Evolutionary conservation across 2,797 vertebrate genomes (phyloP).

Genomic region (Onychomys leucogaster): DNA sequence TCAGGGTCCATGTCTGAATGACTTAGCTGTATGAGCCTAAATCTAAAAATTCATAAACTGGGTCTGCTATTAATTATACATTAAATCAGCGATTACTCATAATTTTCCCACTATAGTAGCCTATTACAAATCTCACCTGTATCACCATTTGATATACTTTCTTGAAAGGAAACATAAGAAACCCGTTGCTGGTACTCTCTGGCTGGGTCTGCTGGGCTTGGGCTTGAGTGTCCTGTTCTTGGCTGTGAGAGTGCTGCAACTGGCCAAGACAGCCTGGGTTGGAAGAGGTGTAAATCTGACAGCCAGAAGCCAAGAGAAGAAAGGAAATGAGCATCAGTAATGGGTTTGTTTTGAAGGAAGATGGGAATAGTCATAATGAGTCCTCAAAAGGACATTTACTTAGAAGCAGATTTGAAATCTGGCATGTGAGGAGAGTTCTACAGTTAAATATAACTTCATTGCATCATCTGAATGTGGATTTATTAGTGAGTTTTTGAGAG

Average conservation of each 20-base stretch:
- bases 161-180: constrained; percentile 60
- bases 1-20: not conserved
- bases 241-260: constrained; percentile 63
- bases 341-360: constrained; percentile 76
- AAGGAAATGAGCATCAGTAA: constrained; percentile 71
- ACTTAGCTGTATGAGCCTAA: not conserved
- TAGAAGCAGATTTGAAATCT: constrained; percentile 71
- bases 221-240: constrained; percentile 45
- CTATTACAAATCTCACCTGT: constrained; percentile 56
- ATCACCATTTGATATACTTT: not conserved
- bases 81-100: constrained; percentile 48
- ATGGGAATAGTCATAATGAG: constrained; percentile 65
- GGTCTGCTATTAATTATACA: constrained; percentile 20
- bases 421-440: constrained; percentile 53
- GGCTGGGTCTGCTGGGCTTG: constrained; percentile 26
- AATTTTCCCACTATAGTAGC: constrained; percentile 37
- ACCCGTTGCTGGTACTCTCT: constrained; percentile 66
- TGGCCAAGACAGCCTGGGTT: constrained; percentile 70
- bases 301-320: constrained; percentile 71
- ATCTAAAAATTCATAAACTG: not conserved
- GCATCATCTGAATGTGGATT: constrained; percentile 60
- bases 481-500: constrained; percentile 71
- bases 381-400: constrained; percentile 70
- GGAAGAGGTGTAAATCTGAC: constrained; percentile 74
- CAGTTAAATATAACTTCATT: constrained; percentile 75